Evolutionary conservation across 2,888 invertebrate species (phyloP), one percentile per base, ranked within the genome.

Genomic region (Tinea pellionella): DNA sequence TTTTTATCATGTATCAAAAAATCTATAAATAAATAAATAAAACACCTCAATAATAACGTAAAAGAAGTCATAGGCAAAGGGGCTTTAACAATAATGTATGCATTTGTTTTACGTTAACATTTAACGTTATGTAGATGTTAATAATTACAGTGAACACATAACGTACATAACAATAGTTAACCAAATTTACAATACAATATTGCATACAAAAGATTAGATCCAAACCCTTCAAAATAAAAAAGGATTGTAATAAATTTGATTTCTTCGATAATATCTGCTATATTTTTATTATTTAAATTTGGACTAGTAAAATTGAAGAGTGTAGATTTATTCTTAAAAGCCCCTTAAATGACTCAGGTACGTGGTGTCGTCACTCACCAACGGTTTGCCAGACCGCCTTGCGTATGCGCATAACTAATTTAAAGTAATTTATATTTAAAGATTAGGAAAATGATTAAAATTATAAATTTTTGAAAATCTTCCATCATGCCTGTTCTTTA

Each of bases 331-430:
- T 24, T 24, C 24, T 6, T 24, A 24, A 12, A 47, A 47, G 47
- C 47, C 47, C 47, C 47, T 47, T 47, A 47, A 15, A 47, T n/a
- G 47, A 47, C n/a, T 47, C 47, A n/a, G 47, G 47, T 47, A 15
- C 47, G 47, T 47, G 47, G 47, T 47, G 47, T 16, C 47, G 47
- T 47, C 15, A 47, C n/a, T 16, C 47, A 47, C 47, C 47, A 47
- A 47, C 47, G 47, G 47, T 47, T 16, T 47, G 47, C 47, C 47
- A 47, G 9, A 4, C 47, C 47, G 47, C 47, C 47, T 15, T 47
- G 47, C 47, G 47, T 47, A 37, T 37, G 24, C 24, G 24, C 24
- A 24, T 24, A 24, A 37, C 37, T 37, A 37, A 37, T 37, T 37
- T 37, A 37, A 2, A 37, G 2, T 12, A n/a, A 37, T 24, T 12